Percentiles rank a stretch among this genome's conserved stretches.
Conservation (phyloP, 2,888 invertebrate genomes). For the Cephonodes hylas region DNA sequence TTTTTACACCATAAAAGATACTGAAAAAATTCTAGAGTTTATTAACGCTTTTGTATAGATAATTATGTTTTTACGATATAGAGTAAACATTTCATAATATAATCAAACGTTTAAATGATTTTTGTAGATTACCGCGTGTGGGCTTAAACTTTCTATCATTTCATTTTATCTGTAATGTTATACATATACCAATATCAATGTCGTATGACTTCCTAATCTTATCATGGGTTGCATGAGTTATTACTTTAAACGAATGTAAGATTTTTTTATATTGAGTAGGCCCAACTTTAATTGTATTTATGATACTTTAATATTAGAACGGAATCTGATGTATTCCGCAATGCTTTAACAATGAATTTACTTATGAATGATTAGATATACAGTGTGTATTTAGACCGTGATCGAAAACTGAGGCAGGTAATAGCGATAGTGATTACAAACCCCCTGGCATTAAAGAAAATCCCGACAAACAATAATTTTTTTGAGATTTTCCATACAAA, state of each 20-base stretch:
- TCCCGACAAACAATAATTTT: too few species aligned
- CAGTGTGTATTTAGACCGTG: too few species aligned
- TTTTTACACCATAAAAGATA: too few species aligned
- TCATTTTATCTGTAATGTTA: slow-evolving; percentile 29
- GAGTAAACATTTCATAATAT: too few species aligned
- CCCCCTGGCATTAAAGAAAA: too few species aligned
- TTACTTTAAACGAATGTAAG: slow-evolving; percentile 26
- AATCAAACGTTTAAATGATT: background rate
- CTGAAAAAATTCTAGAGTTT: too few species aligned
- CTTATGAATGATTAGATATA: too few species aligned
- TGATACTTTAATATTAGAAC: background rate
- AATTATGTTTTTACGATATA: too few species aligned
- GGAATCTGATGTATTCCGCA: background rate
- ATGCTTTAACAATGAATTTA: background rate
- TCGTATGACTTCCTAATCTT: slow-evolving; percentile 67
- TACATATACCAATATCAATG: slow-evolving; percentile 32
- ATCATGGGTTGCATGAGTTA: slow-evolving; percentile 38
- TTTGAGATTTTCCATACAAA: too few species aligned
- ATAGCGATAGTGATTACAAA: too few species aligned
- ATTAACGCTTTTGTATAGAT: too few species aligned
- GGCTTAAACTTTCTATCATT: slow-evolving; percentile 15
- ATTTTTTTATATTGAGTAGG: slow-evolving; percentile 20
- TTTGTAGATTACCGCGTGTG: background rate
- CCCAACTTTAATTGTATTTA: background rate
- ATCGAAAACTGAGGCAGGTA: too few species aligned